phyloP scores from a whole-genome alignment of 2,113 vertebrate species.

The Megaceryle maxima region DNA sequence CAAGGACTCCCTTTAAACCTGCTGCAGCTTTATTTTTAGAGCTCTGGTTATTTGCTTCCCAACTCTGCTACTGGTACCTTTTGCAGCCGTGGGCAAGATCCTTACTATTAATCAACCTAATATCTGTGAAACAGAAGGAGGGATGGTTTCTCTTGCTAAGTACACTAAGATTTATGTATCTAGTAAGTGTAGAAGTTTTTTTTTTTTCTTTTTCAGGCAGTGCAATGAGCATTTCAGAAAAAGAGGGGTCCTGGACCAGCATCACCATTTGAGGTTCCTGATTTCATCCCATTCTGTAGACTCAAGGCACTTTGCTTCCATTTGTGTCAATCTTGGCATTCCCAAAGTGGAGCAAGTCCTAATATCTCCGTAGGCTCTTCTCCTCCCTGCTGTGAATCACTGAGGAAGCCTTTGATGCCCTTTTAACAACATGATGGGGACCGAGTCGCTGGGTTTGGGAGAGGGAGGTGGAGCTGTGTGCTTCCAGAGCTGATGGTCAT shows the following conservation, averaged over 20 bases:
- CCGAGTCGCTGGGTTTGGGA: neutral
- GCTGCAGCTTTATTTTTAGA: neutral
- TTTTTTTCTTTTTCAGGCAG: neutral
- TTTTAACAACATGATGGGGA: neutral
- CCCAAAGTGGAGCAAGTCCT: neutral
- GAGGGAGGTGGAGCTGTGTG: conserved; percentile 17
- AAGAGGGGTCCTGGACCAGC: neutral
- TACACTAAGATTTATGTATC: neutral
- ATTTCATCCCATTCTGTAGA: neutral
- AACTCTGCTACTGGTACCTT: neutral
- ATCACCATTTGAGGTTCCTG: accelerated
- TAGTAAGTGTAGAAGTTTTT: neutral
- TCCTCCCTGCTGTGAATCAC: accelerated
- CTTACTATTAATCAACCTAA: neutral
- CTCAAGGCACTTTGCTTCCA: neutral
- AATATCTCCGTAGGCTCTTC: neutral
- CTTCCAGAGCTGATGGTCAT: conserved; percentile 69
- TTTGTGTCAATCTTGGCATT: neutral
- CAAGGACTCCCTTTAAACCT: neutral
- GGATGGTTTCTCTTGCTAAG: neutral
- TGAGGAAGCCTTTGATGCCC: neutral
- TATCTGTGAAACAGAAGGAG: neutral
- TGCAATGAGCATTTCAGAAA: neutral
- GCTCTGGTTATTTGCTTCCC: neutral
- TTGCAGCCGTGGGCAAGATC: neutral